A percentile compares a stretch with the other conserved stretches of the same genome.
Evolutionary conservation across 2,797 vertebrate species (phyloP).

Genomic region (Cyprinodon diabolis): DNA sequence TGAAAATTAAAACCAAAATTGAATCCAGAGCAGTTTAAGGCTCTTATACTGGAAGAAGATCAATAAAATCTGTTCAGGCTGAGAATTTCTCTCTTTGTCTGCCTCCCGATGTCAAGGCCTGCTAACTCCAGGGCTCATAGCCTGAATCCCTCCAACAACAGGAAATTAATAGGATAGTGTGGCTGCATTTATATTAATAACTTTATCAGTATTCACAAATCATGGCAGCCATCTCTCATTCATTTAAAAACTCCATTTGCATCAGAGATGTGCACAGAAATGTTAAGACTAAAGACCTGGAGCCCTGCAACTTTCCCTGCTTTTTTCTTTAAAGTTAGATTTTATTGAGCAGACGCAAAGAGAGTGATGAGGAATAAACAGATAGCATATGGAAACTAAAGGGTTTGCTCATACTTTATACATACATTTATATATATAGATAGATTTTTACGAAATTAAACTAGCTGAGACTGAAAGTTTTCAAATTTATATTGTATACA

Average conservation of each 20-base stretch:
- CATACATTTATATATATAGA: no score
- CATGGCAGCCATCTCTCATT: slow-evolving; percentile 56
- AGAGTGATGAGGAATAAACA: slow-evolving; percentile 7
- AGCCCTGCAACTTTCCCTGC: background rate
- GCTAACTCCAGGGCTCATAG: slow-evolving; percentile 57
- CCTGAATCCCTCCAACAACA: slow-evolving; percentile 55
- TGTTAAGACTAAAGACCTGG: slow-evolving; percentile 16
- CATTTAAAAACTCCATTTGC: slow-evolving; percentile 55
- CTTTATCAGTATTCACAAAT: slow-evolving; percentile 73
- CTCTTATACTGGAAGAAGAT: background rate
- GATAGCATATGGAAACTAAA: background rate
- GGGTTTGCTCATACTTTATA: no score
- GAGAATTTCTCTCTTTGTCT: slow-evolving; percentile 18
- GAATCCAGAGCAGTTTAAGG: background rate
- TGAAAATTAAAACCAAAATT: background rate
- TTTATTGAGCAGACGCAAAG: background rate
- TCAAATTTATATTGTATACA: no score
- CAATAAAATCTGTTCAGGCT: background rate
- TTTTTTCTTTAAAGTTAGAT: background rate
- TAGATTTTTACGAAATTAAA: no score
- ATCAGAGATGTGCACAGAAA: slow-evolving; percentile 25
- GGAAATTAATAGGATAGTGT: slow-evolving; percentile 65
- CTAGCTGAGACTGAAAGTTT: no score
- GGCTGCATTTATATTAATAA: slow-evolving; percentile 73
- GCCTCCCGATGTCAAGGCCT: slow-evolving; percentile 46